Percentiles rank a stretch among this genome's conserved stretches.
These are phyloP conservation scores for Plagiodera versicolora DNA, from an alignment of 2,888 invertebrate species.

Conservation along the genomic window DNA sequence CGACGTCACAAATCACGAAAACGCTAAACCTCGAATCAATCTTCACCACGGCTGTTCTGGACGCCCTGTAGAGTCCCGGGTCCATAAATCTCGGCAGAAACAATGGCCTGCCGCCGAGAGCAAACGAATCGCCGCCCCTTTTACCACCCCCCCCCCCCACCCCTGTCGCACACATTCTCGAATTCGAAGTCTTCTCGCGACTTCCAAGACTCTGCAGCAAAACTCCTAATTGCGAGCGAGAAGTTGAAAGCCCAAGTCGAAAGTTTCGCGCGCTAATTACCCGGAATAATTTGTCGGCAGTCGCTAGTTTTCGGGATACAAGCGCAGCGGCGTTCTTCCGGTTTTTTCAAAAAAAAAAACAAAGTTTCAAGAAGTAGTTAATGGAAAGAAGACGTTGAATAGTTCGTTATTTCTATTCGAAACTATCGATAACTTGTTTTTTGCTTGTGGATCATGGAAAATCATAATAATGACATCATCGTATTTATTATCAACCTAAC, in stretches of 20 bases:
- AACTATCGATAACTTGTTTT: no score
- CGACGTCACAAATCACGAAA: no score
- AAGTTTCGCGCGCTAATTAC: slow-evolving; percentile 62
- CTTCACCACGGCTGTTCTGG: background rate
- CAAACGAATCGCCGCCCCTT: background rate
- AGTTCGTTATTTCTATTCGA: no score
- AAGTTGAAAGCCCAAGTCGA: slow-evolving; percentile 33
- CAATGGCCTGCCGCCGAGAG: background rate
- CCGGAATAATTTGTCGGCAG: slow-evolving; percentile 62
- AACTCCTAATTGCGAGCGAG: slow-evolving; percentile 14
- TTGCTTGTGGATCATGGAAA: no score
- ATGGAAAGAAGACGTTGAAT: no score
- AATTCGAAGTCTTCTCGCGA: background rate
- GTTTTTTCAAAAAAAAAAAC: background rate
- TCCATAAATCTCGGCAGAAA: background rate
- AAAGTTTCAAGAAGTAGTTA: no score
- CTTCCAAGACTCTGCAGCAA: slow-evolving; percentile 10
- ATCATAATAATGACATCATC: no score
- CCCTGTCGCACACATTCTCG: background rate
- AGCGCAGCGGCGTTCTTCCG: background rate
- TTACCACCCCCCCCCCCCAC: background rate
- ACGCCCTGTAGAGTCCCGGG: background rate
- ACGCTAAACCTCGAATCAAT: no score
- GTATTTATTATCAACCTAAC: no score
- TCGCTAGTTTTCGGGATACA: slow-evolving; percentile 45